Percentiles rank a stretch among this genome's conserved stretches.
Evolutionary conservation across 2,888 invertebrate species (phyloP).

Genomic region (Pomacea canaliculata): DNA sequence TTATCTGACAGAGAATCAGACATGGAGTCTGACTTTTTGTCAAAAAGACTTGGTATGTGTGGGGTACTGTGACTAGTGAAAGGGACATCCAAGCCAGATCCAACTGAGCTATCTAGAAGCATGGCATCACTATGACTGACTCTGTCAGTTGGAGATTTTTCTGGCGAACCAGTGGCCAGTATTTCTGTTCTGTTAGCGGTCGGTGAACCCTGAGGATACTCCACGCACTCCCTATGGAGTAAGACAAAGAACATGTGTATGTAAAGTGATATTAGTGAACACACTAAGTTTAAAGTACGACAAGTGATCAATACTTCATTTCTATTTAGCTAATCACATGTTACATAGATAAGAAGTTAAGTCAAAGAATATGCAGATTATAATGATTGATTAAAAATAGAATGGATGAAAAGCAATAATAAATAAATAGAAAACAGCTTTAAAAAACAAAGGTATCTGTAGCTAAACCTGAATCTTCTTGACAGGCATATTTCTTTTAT

Average conservation of each 20-base stretch:
- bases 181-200: conserved; percentile 10
- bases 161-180: conserved; percentile 30
- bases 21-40: conserved; percentile 20
- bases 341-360: too few relatives aligned
- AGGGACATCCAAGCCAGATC: not conserved
- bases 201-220: conserved; percentile 16
- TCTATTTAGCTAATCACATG: too few relatives aligned
- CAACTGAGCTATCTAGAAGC: not conserved
- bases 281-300: not conserved
- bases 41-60: not conserved
- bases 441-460: too few relatives aligned
- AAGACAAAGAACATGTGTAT: not conserved
- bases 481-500: too few relatives aligned
- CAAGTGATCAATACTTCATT: not conserved
- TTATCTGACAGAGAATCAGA: conserved; percentile 17
- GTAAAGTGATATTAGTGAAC: not conserved
- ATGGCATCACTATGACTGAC: conserved; percentile 6
- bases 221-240: not conserved
- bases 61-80: conserved; percentile 1
- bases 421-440: too few relatives aligned
- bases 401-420: too few relatives aligned
- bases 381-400: too few relatives aligned
- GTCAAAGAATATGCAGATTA: too few relatives aligned
- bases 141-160: conserved; percentile 14
- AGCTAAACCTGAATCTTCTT: too few relatives aligned